Base-by-base conservation (phyloP, 2,888 invertebrate genomes). In the Amiota mariae region DNA sequence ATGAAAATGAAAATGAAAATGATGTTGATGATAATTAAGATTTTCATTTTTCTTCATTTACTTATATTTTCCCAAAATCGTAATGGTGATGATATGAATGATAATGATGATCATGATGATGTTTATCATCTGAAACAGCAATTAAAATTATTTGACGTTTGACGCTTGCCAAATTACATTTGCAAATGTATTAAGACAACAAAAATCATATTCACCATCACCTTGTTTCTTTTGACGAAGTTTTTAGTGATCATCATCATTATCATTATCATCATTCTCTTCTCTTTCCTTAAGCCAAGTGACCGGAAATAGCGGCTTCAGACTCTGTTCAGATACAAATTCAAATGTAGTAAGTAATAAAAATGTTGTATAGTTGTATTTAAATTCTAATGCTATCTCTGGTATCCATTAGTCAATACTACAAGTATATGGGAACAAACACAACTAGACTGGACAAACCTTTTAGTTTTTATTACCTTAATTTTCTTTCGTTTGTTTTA, bases 151-250 rank as follows among this genome's bases (percentile, higher is more conserved):
- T 36, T 36, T 36, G 36, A 36, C 36, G 36, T 36, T 36, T 36
- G 36, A 66, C 47, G 15, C 47, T 47, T 47, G 64, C 47, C 64
- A 66, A 66, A 36, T 48, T 48, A 66, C 47, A 66, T 66, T 66
- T 66, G 64, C 64, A 66, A 66, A 66, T 66, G n/a, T n/a, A n/a
- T n/a, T n/a, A n/a, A n/a, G n/a, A n/a, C n/a, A n/a, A n/a, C n/a
- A n/a, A n/a, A n/a, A 15, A 57, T 15, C 57, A n/a, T 4, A 57
- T 10, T 8, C 13, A 57, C 12, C 51, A 51, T 13, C 51, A 54
- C 54, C 57, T 18, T 57, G 10, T 57, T n/a, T 10, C 18, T 4
- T 10, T 15, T n/a, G 57, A 20, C 18, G 18, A n/a, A 20, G 57
- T 20, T 18, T 1, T 18, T 15, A 13, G n/a, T 36, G 36, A 57